These are phyloP conservation scores for Hemiscyllium ocellatum DNA, from an alignment of 2,113 vertebrate species.

Conservation along the genomic window DNA sequence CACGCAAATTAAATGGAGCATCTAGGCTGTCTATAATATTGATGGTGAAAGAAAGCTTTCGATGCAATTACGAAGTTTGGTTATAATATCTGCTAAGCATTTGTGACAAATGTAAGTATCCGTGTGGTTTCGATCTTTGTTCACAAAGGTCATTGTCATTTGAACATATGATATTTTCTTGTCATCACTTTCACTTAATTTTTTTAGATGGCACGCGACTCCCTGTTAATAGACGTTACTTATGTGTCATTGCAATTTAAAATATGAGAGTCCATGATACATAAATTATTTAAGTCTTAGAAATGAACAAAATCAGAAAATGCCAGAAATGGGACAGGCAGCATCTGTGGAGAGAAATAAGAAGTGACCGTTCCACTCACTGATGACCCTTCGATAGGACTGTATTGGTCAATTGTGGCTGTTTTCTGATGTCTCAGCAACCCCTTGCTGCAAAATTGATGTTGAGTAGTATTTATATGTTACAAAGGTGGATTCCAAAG, in stretches of 20 bases:
- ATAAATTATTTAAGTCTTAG: not conserved
- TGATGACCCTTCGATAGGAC: no score
- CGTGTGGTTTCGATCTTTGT: not conserved
- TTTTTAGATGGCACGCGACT: not conserved
- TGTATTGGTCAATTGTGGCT: not conserved
- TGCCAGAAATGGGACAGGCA: no score
- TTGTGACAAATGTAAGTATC: not conserved
- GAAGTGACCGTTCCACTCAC: no score
- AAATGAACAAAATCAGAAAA: not conserved
- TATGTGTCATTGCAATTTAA: not conserved
- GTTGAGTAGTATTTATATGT: not conserved
- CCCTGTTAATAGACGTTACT: not conserved
- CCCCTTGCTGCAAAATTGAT: not conserved
- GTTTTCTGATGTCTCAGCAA: not conserved
- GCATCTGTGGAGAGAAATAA: no score
- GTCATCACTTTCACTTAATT: not conserved
- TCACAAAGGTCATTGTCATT: not conserved
- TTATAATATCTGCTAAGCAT: not conserved
- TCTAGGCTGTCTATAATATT: not conserved
- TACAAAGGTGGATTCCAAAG: not conserved
- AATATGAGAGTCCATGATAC: not conserved
- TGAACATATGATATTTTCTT: not conserved
- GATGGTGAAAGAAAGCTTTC: not conserved
- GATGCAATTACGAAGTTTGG: not conserved
- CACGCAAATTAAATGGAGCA: not conserved